These are phyloP conservation scores for Drosophila simulans DNA, from an alignment of 1,140 invertebrate species.

Conservation along the genomic window DNA sequence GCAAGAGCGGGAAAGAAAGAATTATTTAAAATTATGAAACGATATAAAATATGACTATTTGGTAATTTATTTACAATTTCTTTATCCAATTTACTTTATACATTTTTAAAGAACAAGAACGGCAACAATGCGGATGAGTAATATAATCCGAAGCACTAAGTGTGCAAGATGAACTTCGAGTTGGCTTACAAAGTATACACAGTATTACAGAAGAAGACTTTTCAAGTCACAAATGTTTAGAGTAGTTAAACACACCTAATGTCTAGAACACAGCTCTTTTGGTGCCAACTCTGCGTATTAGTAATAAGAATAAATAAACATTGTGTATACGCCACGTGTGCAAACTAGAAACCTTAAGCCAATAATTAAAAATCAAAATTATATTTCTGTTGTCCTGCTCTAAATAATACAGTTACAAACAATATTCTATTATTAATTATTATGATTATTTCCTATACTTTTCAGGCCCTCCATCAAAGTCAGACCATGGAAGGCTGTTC, in stretches of 20 bases:
- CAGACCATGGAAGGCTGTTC: slow-evolving; percentile 99
- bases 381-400: too few species aligned
- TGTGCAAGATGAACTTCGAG: too few species aligned
- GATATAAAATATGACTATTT: too few species aligned
- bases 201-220: background rate
- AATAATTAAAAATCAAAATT: too few species aligned
- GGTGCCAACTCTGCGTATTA: slow-evolving; percentile 7
- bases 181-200: too few species aligned
- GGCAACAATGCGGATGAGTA: too few species aligned
- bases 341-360: too few species aligned
- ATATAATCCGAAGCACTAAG: too few species aligned
- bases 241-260: background rate
- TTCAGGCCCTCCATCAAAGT: slow-evolving; percentile 95
- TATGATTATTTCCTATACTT: background rate
- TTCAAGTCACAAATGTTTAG: background rate
- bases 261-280: background rate
- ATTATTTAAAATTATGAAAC: background rate
- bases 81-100: too few species aligned
- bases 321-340: too few species aligned
- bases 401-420: background rate
- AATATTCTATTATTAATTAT: background rate
- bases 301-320: background rate
- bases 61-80: too few species aligned
- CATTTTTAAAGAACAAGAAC: too few species aligned
- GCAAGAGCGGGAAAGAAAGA: background rate